Conservation (phyloP, 2,888 invertebrate species). For the Gymnosoma rotundatum region DNA sequence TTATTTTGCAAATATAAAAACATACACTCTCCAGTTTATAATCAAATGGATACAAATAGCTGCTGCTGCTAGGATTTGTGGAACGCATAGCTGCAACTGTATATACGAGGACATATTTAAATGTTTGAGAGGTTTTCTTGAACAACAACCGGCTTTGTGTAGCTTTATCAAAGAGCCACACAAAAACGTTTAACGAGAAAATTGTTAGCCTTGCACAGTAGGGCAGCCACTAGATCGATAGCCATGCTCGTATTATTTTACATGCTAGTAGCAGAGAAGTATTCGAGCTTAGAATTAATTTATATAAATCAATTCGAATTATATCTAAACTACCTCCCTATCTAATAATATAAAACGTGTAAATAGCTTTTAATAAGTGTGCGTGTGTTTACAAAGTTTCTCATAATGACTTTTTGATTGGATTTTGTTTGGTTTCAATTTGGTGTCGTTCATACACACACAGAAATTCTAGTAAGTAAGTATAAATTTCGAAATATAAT, state of each 20-base stretch:
- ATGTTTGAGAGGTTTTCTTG: no score
- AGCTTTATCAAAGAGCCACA: no score
- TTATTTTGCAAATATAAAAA: neutral
- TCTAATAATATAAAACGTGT: neutral
- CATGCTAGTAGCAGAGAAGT: no score
- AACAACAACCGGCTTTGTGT: no score
- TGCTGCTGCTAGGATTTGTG: neutral
- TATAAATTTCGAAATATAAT: no score
- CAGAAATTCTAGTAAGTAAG: neutral
- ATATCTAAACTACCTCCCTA: neutral
- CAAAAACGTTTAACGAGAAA: no score
- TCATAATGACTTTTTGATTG: constrained; percentile 60
- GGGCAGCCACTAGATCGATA: no score
- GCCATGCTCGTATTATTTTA: no score
- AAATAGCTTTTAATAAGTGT: neutral
- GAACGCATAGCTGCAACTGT: neutral
- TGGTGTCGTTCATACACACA: neutral
- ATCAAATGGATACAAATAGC: neutral
- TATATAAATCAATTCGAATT: neutral
- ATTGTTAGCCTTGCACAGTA: no score
- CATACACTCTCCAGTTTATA: neutral
- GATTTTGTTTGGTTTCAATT: constrained; percentile 54
- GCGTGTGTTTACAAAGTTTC: constrained; percentile 23
- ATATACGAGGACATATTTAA: neutral
- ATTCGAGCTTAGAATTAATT: no score